Conservation (phyloP, 2,797 vertebrate genomes). For the Gymnodraco acuticeps region DNA sequence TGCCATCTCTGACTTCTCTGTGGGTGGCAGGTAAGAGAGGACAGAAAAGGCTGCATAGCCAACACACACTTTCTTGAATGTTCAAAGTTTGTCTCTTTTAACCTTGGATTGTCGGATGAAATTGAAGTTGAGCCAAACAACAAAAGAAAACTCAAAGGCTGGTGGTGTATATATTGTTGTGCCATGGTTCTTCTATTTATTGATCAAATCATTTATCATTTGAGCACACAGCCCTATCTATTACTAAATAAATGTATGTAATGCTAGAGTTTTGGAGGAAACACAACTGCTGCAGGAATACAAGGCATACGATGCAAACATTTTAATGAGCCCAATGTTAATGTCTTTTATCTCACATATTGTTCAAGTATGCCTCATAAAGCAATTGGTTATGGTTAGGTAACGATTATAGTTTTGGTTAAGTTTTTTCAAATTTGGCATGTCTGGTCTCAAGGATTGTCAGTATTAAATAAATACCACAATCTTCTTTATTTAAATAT, state of each 20-base stretch:
- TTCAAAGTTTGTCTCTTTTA: background rate
- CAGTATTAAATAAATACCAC: background rate
- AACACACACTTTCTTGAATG: constrained; percentile 6
- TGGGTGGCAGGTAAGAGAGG: constrained; percentile 91
- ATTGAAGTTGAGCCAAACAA: background rate
- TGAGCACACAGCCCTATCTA: background rate
- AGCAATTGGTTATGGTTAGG: background rate
- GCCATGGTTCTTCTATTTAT: background rate
- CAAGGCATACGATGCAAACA: background rate
- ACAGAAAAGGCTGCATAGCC: background rate
- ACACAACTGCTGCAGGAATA: constrained; percentile 12
- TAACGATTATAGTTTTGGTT: constrained; percentile 5
- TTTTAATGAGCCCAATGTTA: background rate
- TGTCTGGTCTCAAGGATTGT: background rate
- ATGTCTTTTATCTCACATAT: background rate
- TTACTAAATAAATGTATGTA: constrained; percentile 18
- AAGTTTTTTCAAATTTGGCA: background rate
- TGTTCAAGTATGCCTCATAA: background rate
- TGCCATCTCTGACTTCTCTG: constrained; percentile 93
- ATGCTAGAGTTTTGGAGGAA: constrained; percentile 14
- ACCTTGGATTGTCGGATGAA: constrained; percentile 15
- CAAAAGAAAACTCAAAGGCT: background rate
- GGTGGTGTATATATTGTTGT: background rate
- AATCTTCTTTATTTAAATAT: background rate
- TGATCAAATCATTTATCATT: background rate